Conservation (phyloP, 2,113 vertebrate species). For the Anguilla rostrata region DNA sequence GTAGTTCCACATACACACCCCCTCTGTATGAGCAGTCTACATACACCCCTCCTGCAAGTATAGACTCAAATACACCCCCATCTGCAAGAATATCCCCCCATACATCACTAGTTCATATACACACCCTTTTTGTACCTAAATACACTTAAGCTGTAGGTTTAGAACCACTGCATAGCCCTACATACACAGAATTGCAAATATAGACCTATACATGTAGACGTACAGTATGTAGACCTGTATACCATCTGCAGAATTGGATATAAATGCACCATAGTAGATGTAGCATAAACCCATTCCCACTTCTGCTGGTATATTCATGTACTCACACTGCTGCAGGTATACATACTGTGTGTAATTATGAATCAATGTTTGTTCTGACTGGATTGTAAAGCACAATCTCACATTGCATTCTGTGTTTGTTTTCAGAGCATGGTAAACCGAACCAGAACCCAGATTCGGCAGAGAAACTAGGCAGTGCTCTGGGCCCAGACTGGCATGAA, state of each 20-base stretch:
- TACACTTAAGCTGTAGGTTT: too few species aligned
- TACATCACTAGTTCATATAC: too few species aligned
- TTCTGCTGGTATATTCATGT: not conserved
- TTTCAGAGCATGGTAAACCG: constrained; percentile 58
- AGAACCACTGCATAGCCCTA: too few species aligned
- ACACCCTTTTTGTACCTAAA: too few species aligned
- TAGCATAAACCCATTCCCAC: not conserved
- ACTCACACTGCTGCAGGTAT: not conserved
- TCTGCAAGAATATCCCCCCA: not conserved
- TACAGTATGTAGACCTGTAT: too few species aligned
- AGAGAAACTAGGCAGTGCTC: constrained; percentile 77
- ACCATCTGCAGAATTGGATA: too few species aligned
- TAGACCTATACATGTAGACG: too few species aligned
- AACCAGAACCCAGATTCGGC: constrained; percentile 30
- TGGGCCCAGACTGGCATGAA: constrained; percentile 94
- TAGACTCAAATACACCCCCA: too few species aligned
- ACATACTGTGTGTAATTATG: not conserved
- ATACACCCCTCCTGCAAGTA: too few species aligned
- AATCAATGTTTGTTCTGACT: not conserved
- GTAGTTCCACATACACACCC: constrained; percentile 28
- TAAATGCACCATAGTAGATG: not conserved
- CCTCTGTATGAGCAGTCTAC: not conserved
- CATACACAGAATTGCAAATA: too few species aligned
- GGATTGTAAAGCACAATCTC: not conserved
- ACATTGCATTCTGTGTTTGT: not conserved